A percentile compares a stretch with the other conserved stretches of the same genome.
Conservation (phyloP, 2,113 vertebrate genomes). For the Myrmecophaga tridactyla region DNA sequence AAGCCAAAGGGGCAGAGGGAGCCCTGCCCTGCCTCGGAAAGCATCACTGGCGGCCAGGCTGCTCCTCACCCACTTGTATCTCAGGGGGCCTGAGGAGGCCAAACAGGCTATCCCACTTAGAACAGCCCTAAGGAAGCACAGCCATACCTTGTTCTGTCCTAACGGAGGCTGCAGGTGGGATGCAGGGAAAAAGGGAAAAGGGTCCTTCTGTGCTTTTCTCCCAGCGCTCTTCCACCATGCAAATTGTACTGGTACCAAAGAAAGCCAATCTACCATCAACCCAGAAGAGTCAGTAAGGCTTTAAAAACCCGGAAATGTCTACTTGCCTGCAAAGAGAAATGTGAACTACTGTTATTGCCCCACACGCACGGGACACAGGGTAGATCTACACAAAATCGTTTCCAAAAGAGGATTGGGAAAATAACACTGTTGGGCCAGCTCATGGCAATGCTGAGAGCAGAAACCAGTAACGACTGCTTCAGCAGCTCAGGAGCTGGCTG, state of each 20-base stretch:
- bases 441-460: background rate
- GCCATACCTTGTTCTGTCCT: accelerated
- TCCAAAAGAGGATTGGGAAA: background rate
- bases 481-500: conserved; percentile 52
- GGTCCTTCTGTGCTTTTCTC: background rate
- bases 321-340: background rate
- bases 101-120: too few species aligned
- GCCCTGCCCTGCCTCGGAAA: background rate
- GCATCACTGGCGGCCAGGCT: background rate
- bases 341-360: accelerated
- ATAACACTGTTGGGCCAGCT: background rate
- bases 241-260: background rate
- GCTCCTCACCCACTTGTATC: accelerated
- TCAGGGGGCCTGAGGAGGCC: background rate
- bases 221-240: background rate
- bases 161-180: background rate
- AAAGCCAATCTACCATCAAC: background rate
- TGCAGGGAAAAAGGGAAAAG: background rate
- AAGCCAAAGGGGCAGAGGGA: background rate
- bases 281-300: background rate
- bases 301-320: too few species aligned
- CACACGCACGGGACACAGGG: background rate
- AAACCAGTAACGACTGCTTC: conserved; percentile 32
- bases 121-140: background rate
- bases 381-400: background rate